Evolutionary conservation across 2,797 vertebrate genomes (phyloP).

Genomic region (Pantherophis alleghaniensis): DNA sequence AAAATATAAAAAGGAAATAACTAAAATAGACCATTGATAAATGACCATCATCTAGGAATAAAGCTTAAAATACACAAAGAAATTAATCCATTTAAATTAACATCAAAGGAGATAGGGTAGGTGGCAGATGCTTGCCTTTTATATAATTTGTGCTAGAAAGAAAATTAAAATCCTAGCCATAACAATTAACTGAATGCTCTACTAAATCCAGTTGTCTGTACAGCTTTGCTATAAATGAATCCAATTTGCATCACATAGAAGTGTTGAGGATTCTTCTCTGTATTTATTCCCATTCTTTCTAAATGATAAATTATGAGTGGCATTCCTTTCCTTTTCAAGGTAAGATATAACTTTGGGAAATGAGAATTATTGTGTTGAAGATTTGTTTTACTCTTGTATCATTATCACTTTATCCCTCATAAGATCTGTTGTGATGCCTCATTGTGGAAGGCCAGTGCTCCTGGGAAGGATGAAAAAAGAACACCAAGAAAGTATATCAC

Average conservation of each 20-base stretch:
- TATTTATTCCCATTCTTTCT: background rate
- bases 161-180: slow-evolving; percentile 66
- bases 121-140: slow-evolving; percentile 64
- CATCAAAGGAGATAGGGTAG: slow-evolving; percentile 61
- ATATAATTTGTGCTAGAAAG: slow-evolving; percentile 64
- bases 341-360: slow-evolving; percentile 55
- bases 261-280: background rate
- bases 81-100: slow-evolving; percentile 72
- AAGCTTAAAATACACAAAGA: slow-evolving; percentile 53
- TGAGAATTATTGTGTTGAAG: slow-evolving; percentile 71
- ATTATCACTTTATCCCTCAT: slow-evolving; percentile 58
- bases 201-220: slow-evolving; percentile 66
- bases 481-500: background rate
- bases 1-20: slow-evolving; percentile 60
- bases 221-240: slow-evolving; percentile 36
- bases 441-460: background rate
- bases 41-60: slow-evolving; percentile 41
- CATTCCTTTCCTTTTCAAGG: slow-evolving; percentile 38
- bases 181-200: slow-evolving; percentile 69
- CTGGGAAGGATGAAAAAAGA: background rate
- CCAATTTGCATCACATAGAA: slow-evolving; percentile 31
- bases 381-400: slow-evolving; percentile 77
- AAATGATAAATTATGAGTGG: slow-evolving; percentile 59
- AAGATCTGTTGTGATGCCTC: background rate
- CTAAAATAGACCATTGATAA: slow-evolving; percentile 52